phyloP scores from a whole-genome alignment of 2,113 vertebrate genomes.

The Ornithorhynchus anatinus region DNA sequence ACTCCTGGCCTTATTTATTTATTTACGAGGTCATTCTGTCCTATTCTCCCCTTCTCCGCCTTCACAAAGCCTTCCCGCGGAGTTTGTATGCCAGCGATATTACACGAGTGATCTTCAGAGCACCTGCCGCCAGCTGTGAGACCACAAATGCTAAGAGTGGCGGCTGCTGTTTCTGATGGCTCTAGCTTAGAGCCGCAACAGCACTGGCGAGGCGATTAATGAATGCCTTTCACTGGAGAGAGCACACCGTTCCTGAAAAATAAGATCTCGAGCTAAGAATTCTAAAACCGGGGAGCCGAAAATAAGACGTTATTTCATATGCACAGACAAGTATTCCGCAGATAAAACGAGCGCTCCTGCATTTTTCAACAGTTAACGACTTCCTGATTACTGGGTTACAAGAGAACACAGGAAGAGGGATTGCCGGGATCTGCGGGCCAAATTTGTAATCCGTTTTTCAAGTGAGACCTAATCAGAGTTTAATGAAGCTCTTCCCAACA shows the following conservation, averaged over 20 bases:
- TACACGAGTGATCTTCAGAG: not conserved
- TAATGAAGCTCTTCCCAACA: too few species aligned
- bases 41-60: not conserved
- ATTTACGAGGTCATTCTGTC: not conserved
- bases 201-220: not conserved
- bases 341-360: not conserved
- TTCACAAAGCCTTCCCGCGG: not conserved
- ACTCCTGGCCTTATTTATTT: not conserved
- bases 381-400: too few species aligned
- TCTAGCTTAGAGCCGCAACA: accelerated
- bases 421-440: too few species aligned
- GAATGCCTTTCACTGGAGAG: not conserved
- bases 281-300: not conserved
- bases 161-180: not conserved
- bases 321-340: not conserved
- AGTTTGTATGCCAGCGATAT: not conserved
- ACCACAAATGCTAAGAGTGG: not conserved
- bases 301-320: accelerated
- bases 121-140: not conserved
- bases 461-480: too few species aligned
- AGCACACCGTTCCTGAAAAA: accelerated
- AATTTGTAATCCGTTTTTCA: too few species aligned
- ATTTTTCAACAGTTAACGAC: too few species aligned
- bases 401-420: too few species aligned
- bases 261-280: not conserved